Evolutionary conservation across 2,888 invertebrate genomes (phyloP).

Genomic region (Anoncus sp.): DNA sequence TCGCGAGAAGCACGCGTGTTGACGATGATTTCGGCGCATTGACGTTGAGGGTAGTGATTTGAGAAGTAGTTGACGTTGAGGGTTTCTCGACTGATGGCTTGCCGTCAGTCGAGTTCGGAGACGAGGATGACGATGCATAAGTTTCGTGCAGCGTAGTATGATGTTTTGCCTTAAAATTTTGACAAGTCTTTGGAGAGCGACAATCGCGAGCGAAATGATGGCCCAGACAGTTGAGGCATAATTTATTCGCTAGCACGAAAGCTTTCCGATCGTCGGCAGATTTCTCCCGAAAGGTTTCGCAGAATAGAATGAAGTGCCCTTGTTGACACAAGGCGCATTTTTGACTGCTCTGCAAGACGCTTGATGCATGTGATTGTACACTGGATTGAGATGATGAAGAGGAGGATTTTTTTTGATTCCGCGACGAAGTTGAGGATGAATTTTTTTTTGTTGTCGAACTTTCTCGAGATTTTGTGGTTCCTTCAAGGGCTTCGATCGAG

Average conservation of each 20-base stretch:
- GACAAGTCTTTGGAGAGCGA: slow-evolving; percentile 19
- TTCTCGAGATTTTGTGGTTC: not conserved
- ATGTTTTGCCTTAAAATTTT: slow-evolving; percentile 27
- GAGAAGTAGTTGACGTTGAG: too few relatives aligned
- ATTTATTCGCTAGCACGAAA: not conserved
- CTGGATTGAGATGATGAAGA: too few relatives aligned
- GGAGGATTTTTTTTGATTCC: too few relatives aligned
- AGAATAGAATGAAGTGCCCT: slow-evolving; percentile 14
- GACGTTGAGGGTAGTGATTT: too few relatives aligned
- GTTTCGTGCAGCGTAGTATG: slow-evolving; percentile 39
- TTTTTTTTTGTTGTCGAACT: not conserved
- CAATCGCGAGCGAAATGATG: slow-evolving; percentile 27
- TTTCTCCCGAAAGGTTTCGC: not conserved
- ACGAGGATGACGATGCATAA: too few relatives aligned
- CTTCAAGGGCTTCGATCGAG: slow-evolving; percentile 30
- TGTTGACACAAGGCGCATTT: not conserved
- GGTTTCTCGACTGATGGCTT: too few relatives aligned
- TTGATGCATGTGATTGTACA: not conserved
- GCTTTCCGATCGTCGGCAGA: not conserved
- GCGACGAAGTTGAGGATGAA: not conserved
- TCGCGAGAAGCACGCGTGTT: slow-evolving; percentile 2
- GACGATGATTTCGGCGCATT: not conserved
- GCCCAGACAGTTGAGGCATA: slow-evolving; percentile 41
- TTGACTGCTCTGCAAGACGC: too few relatives aligned
- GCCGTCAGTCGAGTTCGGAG: too few relatives aligned